Evolutionary conservation across 1,140 invertebrate genomes (phyloP), one percentile per base, ranked within the genome.

Genomic region (Phthorimaea operculella): DNA sequence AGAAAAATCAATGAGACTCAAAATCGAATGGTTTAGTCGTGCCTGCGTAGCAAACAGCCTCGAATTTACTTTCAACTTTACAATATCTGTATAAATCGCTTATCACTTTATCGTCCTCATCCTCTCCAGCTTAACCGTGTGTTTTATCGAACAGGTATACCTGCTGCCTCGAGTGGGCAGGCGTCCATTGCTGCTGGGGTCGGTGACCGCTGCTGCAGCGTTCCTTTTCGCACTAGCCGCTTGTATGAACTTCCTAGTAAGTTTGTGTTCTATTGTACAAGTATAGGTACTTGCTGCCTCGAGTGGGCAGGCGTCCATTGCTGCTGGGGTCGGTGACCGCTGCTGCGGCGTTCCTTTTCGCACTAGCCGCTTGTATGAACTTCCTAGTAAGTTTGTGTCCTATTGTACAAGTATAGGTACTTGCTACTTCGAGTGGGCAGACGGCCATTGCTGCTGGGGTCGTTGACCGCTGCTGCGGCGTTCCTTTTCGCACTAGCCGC

Each of bases 161-260:
- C 59, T 92, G 1, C 87, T 92, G 77, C 88, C 88, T 10, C 63
- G 72, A 6, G 87, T 83, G 52, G 87, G 89, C 11, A 83, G 92
- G 18, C 84, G 90, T 16, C 76, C 78, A 1, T 73, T 91, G 11
- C 69, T 91, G n/a, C 85, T 92, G 34, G 61, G 72, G 1, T 92
- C 91, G 54, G 85, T 85, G 58, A 70, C 84, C 10, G 70, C 76
- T 1, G 87, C 89, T 1, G 70, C 87, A 0, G 51, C 84, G 14
- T 88, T 87, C 53, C 79, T 92, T 3, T 60, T 90, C 1, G 33
- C 88, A 9, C 68, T 92, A 1, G 88, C 88, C 14, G 62, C 87
- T 33, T 83, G 88, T 14, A 89, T 91, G 55, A 68, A 57, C 17
- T 85, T 86, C 59, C 90, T 88, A 56, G 91, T 92, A 77, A 90